These are phyloP conservation scores for Dendrolimus houi DNA, from an alignment of 2,888 invertebrate genomes.

Conservation along the genomic window DNA sequence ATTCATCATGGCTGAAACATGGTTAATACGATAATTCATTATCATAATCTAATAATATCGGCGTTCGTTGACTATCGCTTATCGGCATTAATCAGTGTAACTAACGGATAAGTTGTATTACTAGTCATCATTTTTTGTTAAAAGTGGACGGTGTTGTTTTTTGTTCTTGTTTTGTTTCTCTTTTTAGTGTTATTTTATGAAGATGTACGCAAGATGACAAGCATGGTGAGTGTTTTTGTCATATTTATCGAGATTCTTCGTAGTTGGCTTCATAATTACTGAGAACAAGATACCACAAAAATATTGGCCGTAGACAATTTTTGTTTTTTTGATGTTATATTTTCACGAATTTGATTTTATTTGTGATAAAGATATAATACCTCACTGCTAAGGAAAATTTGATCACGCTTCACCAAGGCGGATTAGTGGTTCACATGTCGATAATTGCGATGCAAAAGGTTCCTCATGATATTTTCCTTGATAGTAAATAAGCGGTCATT, in stretches of 20 bases:
- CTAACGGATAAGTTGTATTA: conserved; percentile 14
- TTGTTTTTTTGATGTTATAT: too few species aligned
- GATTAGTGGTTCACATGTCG: too few species aligned
- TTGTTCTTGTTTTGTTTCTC: conserved; percentile 18
- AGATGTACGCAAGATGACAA: conserved; percentile 15
- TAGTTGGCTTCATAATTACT: too few species aligned
- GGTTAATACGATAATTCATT: conserved; percentile 33
- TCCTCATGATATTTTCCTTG: too few species aligned
- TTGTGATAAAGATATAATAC: too few species aligned
- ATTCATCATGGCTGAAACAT: conserved; percentile 28
- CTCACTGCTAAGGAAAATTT: too few species aligned
- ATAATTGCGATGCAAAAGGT: too few species aligned
- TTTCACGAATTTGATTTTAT: too few species aligned
- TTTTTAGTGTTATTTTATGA: conserved; percentile 8
- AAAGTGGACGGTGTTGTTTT: conserved; percentile 14
- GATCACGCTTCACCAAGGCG: too few species aligned
- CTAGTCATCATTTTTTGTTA: conserved; percentile 22
- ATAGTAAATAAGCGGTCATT: too few species aligned
- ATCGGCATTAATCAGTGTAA: conserved; percentile 37
- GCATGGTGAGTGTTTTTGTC: conserved; percentile 21
- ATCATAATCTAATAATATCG: conserved; percentile 46
- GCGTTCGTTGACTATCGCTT: conserved; percentile 43
- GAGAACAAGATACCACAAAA: too few species aligned
- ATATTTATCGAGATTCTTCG: neutral
- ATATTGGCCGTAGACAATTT: too few species aligned